Conservation (phyloP, 2,797 vertebrate genomes). For the Diplodus puntazzo region DNA sequence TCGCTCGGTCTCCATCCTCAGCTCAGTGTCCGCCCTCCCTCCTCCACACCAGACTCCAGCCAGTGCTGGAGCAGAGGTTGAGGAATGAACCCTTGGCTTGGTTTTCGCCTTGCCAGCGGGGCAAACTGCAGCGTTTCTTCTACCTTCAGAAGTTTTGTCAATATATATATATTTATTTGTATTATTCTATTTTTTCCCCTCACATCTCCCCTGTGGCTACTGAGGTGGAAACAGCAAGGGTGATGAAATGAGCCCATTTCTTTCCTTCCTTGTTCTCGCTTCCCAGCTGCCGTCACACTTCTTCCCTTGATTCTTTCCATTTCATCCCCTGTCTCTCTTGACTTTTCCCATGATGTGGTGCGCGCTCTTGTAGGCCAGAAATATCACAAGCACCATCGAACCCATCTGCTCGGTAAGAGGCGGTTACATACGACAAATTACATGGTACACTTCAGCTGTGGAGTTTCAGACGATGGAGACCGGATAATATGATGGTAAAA, state of each 20-base stretch:
- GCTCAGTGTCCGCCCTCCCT: conserved; percentile 29
- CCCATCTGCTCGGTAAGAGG: conserved; percentile 69
- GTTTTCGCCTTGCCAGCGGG: conserved; percentile 37
- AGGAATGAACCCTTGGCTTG: conserved; percentile 62
- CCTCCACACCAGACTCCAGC: conserved; percentile 44
- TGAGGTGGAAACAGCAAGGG: conserved; percentile 70
- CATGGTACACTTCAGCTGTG: conserved; percentile 57
- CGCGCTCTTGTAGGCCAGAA: conserved; percentile 50
- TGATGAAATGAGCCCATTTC: conserved; percentile 80
- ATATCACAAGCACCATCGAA: conserved; percentile 73
- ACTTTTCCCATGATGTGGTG: conserved; percentile 47
- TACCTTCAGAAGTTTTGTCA: conserved; percentile 55
- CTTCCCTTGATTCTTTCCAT: conserved; percentile 61
- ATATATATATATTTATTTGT: conserved; percentile 55
- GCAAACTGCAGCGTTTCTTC: conserved; percentile 69
- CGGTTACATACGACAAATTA: conserved; percentile 70
- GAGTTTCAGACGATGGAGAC: conserved; percentile 19
- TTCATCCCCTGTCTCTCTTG: conserved; percentile 65
- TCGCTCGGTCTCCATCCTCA: conserved; percentile 16
- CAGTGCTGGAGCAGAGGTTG: conserved; percentile 54
- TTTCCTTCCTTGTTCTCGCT: conserved; percentile 73
- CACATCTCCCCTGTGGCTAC: conserved; percentile 62
- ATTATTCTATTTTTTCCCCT: conserved; percentile 29
- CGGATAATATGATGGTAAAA: conserved; percentile 12
- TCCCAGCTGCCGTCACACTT: conserved; percentile 67